Evolutionary conservation across 2,888 invertebrate genomes (phyloP), one percentile per base, ranked within the genome.

Genomic region (Pandemis corylana): DNA sequence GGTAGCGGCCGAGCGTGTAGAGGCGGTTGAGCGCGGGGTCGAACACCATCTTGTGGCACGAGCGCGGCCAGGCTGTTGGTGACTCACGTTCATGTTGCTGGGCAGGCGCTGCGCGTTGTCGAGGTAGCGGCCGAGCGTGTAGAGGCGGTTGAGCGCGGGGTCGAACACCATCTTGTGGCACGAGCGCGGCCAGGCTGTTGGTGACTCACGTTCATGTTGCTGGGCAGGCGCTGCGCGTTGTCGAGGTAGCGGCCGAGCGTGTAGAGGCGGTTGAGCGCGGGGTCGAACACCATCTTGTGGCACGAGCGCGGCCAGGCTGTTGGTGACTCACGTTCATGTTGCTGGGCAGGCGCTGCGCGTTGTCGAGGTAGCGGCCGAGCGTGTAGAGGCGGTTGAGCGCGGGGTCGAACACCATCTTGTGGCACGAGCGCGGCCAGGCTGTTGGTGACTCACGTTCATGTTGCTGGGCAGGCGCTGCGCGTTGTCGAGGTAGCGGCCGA

Each of bases 111-210:
- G 96, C 1, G 96, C 96, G 64, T 96, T 96, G 83, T 98, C 98
- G 68, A 98, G 90, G 85, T 98, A 98, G 75, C 98, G 95, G 1
- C 98, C 98, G 15, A 98, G 91, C 2, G 97, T 97, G 85, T 97
- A 98, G 1, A 98, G 96, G 80, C 97, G 96, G 76, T 97, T 95
- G 78, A 96, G 95, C 73, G 96, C 95, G 0, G 97, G 96, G 90
- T 98, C 98, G 77, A 97, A 95, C 82, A 97, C 97, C 97, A 98
- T 97, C 94, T 98, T 98, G 90, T 98, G 98, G 84, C 98, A 98
- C 15, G 98, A 98, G 67, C 98, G 95, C 0, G 98, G 97, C 77
- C 96, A 95, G 0, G 98, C 65, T 7, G 12, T 20, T 44, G 20
- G 2, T 1, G 20, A 73, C 89, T 86, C 69, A 96, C 97, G 88